Base-by-base conservation (phyloP, 2,113 vertebrate genomes). In the Pantherophis guttatus region DNA sequence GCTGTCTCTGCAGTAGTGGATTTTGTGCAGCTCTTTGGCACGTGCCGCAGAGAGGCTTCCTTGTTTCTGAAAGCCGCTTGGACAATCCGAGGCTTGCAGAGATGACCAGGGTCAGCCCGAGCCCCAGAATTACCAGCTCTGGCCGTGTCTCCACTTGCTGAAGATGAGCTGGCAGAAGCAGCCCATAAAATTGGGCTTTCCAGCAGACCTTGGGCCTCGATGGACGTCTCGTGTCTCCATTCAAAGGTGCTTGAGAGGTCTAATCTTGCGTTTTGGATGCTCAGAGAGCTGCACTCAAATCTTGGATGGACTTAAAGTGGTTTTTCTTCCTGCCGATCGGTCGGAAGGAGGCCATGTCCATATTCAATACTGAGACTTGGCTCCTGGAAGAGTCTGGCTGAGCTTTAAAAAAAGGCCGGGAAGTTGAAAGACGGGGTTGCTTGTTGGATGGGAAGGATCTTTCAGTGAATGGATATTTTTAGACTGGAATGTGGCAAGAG, bases 31-130 rank as follows among this genome's bases (percentile, higher is more conserved):
- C 39, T 94, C 90, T 52, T 26, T 17, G 3, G 53, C 75, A n/a
- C 52, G 10, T 2, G 0, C 23, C 3, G 0, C 0, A 86, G 50
- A 95, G 39, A 12, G 12, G 55, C 93, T 94, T 90, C 13, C 87
- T 58, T 3, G 62, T 94, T 92, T 90, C 92, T 88, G 91, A 94
- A 26, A 92, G 5, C 91, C 5, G 89, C 93, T 0, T 0, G 0
- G 75, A 4, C 7, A 24, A 29, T 87, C 0, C 23, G 0, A 0
- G 75, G 55, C 91, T 86, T 11, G 0, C 53, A 1, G 24, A 86
- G 88, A 93, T 93, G 87, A 0, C 0, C 75, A 8, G 17, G 17
- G 17, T 81, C 33, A 81, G 70, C 33, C 33, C 8, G 1, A 21
- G 75, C 75, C 75, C 19, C 33, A 44, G 48, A 23, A 0, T 0